These are phyloP conservation scores for Eilema griseolum DNA, from an alignment of 2,888 invertebrate genomes.

Conservation along the genomic window DNA sequence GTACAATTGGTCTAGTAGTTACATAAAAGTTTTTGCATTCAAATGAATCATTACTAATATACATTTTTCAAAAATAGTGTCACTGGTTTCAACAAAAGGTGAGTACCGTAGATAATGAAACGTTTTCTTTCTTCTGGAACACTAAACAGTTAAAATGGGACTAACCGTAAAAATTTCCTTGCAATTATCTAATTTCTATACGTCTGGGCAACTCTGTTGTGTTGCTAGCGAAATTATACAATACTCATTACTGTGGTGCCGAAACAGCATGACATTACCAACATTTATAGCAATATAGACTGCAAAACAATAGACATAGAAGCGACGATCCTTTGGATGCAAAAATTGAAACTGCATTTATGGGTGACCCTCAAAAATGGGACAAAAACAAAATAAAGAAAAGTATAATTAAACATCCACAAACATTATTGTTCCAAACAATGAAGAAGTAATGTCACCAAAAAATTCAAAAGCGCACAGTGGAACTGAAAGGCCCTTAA, in stretches of 20 bases:
- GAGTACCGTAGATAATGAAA: conserved; percentile 18
- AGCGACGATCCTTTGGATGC: conserved; percentile 21
- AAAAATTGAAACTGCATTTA: conserved; percentile 22
- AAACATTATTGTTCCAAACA: conserved; percentile 66
- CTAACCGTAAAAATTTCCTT: conserved; percentile 57
- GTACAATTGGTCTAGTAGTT: not conserved
- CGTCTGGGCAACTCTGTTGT: conserved; percentile 48
- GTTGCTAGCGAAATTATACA: conserved; percentile 51
- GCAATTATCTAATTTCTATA: conserved; percentile 59
- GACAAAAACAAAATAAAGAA: conserved; percentile 50
- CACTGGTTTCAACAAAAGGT: conserved; percentile 31
- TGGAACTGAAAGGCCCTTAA: conserved; percentile 60
- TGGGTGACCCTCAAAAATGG: conserved; percentile 43
- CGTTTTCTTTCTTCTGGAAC: conserved; percentile 26
- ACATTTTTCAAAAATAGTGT: conserved; percentile 8
- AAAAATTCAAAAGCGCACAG: conserved; percentile 53
- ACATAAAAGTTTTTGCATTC: not conserved
- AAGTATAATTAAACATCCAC: conserved; percentile 63
- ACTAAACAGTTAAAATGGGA: conserved; percentile 52
- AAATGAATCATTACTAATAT: conserved; percentile 10
- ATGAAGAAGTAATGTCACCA: conserved; percentile 62
- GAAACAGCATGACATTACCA: conserved; percentile 67
- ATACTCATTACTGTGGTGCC: conserved; percentile 71
- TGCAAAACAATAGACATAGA: conserved; percentile 19
- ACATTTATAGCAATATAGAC: conserved; percentile 19